phyloP scores from a whole-genome alignment of 2,888 invertebrate genomes.

The Drosophila birchii region DNA sequence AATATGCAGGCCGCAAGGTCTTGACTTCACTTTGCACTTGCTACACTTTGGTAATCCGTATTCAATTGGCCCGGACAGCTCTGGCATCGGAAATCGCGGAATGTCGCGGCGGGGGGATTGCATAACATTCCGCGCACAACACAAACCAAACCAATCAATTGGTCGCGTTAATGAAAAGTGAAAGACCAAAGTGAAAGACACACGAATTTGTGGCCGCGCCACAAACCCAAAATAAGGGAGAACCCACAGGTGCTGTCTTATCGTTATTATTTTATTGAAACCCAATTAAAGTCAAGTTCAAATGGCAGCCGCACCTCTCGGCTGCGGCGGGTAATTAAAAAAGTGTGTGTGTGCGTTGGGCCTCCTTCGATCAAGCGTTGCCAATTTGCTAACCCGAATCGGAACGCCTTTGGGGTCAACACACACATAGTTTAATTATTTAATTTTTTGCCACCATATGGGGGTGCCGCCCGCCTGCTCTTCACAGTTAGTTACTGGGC shows the following conservation, averaged over 20 bases:
- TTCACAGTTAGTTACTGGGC: slow-evolving; percentile 27
- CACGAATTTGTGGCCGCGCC: slow-evolving; percentile 1
- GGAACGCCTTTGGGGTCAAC: slow-evolving; percentile 53
- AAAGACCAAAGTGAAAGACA: slow-evolving; percentile 69
- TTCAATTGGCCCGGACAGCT: slow-evolving; percentile 32
- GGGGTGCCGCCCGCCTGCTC: slow-evolving; percentile 27
- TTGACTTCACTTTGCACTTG: slow-evolving; percentile 64
- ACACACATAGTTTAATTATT: slow-evolving; percentile 11
- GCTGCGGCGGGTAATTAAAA: slow-evolving; percentile 63
- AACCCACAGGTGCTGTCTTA: slow-evolving; percentile 26
- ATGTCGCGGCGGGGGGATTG: slow-evolving; percentile 47
- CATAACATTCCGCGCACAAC: slow-evolving; percentile 44
- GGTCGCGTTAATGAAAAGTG: slow-evolving; percentile 75
- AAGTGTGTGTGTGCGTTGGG: slow-evolving; percentile 36
- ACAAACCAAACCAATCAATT: slow-evolving; percentile 51
- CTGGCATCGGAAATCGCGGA: slow-evolving; percentile 58
- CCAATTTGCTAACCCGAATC: slow-evolving; percentile 56
- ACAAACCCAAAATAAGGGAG: slow-evolving; percentile 10
- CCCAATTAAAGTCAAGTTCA: slow-evolving; percentile 79
- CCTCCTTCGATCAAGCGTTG: slow-evolving; percentile 63
- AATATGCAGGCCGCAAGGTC: slow-evolving; percentile 55
- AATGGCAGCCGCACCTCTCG: slow-evolving; percentile 70
- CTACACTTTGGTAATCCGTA: slow-evolving; percentile 52
- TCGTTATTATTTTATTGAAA: slow-evolving; percentile 68
- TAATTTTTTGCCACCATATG: slow-evolving; percentile 25